Percentiles rank a stretch among this genome's conserved stretches.
Conservation (phyloP, 1,140 invertebrate species). For the Lepidurus couesii region DNA sequence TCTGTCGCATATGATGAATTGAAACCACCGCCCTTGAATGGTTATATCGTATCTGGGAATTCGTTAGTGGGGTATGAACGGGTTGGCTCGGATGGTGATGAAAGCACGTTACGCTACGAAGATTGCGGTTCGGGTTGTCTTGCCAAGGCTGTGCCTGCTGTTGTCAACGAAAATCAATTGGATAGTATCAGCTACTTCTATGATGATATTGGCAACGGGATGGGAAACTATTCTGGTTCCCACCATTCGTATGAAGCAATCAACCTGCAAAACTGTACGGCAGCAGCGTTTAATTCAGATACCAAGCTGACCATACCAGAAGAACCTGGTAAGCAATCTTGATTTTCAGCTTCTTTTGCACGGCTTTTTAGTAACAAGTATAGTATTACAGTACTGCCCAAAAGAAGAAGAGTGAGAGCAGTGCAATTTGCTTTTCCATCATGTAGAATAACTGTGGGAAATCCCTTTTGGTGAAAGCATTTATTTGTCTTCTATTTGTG, state of each 20-base stretch:
- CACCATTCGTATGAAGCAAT: conserved; percentile 40
- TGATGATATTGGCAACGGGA: conserved; percentile 39
- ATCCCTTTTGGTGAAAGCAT: no score
- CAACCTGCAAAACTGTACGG: conserved; percentile 36
- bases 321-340: conserved; percentile 28
- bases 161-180: conserved; percentile 39
- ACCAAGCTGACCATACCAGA: conserved; percentile 28
- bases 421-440: no score
- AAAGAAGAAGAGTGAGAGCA: background rate
- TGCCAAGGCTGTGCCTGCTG: conserved; percentile 37
- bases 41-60: conserved; percentile 32
- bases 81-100: conserved; percentile 24
- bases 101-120: conserved; percentile 35
- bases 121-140: conserved; percentile 33
- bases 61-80: conserved; percentile 31
- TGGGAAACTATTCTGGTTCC: conserved; percentile 31
- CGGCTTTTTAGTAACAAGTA: background rate
- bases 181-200: conserved; percentile 40
- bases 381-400: conserved; percentile 34
- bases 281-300: conserved; percentile 23
- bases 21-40: conserved; percentile 35
- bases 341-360: background rate
- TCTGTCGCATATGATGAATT: conserved; percentile 40
- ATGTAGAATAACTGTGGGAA: no score
- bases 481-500: no score